Conservation (phyloP, 2,888 invertebrate genomes). For the Hemaris fuciformis region DNA sequence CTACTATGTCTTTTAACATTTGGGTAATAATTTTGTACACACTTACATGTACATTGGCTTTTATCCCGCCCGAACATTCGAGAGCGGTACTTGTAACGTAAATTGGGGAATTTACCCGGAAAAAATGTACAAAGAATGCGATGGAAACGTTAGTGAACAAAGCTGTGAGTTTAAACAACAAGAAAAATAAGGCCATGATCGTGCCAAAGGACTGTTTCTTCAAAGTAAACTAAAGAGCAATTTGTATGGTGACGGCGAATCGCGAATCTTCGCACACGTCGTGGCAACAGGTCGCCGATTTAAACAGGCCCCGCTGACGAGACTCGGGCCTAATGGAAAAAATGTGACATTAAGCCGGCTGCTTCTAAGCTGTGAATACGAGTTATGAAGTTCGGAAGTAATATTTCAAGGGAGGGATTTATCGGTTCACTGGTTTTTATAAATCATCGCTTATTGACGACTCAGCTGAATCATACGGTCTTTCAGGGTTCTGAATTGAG, state of each 20-base stretch:
- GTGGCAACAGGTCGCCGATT: slow-evolving; percentile 75
- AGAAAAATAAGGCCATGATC: slow-evolving; percentile 26
- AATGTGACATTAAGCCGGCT: slow-evolving; percentile 64
- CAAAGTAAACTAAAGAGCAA: slow-evolving; percentile 62
- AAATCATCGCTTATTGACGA: slow-evolving; percentile 8
- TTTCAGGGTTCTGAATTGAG: background rate
- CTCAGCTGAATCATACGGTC: background rate
- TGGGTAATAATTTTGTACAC: background rate
- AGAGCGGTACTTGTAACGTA: background rate
- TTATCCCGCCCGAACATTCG: background rate
- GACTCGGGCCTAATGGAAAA: slow-evolving; percentile 64
- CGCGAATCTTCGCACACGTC: slow-evolving; percentile 41
- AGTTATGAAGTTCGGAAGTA: slow-evolving; percentile 54
- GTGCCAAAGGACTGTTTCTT: slow-evolving; percentile 23
- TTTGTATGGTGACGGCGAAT: slow-evolving; percentile 49
- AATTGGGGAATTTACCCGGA: background rate
- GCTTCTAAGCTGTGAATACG: slow-evolving; percentile 60
- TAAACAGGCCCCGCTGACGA: slow-evolving; percentile 48
- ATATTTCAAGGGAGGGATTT: slow-evolving; percentile 47
- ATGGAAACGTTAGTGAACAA: background rate
- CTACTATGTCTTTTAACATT: background rate
- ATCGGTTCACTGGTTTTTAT: slow-evolving; percentile 47
- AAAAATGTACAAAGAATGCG: background rate
- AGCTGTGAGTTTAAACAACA: slow-evolving; percentile 24
- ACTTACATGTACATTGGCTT: background rate